These are phyloP conservation scores for Trypoxylus dichotomus DNA, from an alignment of 1,140 invertebrate species.

Conservation along the genomic window DNA sequence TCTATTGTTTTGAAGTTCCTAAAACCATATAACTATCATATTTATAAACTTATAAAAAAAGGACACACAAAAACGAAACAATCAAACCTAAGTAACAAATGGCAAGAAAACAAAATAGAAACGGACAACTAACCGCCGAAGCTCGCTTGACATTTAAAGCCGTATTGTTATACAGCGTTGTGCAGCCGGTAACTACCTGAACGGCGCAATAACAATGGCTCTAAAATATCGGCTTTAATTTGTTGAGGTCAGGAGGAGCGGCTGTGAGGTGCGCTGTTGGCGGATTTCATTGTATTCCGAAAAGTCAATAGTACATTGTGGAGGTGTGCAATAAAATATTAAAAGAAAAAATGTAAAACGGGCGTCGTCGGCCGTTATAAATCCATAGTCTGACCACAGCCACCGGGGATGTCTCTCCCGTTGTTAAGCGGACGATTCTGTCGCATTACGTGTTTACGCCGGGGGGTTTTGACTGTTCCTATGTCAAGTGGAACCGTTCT, in stretches of 20 bases:
- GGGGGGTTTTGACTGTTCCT: not conserved
- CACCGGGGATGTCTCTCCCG: not conserved
- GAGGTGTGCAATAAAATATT: not conserved
- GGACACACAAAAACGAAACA: no score
- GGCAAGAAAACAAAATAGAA: not conserved
- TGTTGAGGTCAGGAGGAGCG: not conserved
- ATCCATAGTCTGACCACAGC: not conserved
- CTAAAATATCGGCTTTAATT: not conserved
- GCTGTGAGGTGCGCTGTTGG: not conserved
- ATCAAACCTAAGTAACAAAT: not conserved
- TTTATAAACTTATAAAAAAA: no score
- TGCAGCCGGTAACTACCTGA: not conserved
- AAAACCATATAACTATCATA: no score
- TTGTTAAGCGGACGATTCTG: not conserved
- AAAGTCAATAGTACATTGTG: conserved; percentile 2
- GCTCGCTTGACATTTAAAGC: not conserved
- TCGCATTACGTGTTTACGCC: no score
- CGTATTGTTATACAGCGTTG: not conserved
- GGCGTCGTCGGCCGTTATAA: not conserved
- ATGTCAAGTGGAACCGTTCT: not conserved
- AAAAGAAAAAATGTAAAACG: conserved; percentile 1
- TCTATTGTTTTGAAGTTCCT: no score
- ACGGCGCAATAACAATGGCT: not conserved
- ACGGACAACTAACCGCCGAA: not conserved
- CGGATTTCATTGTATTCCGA: conserved; percentile 1